Evolutionary conservation across 2,113 vertebrate species (phyloP).

Genomic region (Notechis scutatus): DNA sequence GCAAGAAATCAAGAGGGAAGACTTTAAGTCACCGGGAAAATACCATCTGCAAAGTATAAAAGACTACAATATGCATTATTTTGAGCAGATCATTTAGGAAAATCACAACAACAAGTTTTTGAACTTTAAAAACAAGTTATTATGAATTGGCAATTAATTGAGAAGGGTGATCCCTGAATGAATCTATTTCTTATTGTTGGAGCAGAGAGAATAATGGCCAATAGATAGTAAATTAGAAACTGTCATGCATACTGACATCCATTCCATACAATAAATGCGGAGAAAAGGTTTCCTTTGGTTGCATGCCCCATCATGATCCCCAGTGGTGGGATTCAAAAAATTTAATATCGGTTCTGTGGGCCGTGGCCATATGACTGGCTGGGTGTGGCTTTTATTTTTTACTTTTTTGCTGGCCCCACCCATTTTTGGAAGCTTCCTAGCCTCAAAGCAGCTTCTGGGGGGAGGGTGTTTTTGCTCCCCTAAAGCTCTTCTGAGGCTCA

Average conservation of each 20-base stretch:
- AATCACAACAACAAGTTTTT: neutral
- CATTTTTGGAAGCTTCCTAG: too few species aligned
- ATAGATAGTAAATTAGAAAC: neutral
- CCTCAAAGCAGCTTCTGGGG: too few species aligned
- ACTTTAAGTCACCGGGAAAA: neutral
- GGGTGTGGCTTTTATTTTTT: too few species aligned
- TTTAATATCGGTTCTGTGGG: too few species aligned
- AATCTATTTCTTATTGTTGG: neutral
- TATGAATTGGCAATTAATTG: neutral
- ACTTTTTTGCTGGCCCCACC: too few species aligned
- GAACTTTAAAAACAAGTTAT: neutral
- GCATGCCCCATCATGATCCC: neutral
- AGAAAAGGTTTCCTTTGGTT: neutral
- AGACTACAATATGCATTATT: neutral
- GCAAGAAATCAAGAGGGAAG: neutral
- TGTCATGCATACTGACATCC: neutral
- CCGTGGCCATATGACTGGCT: too few species aligned
- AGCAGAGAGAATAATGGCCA: neutral
- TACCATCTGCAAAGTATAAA: neutral
- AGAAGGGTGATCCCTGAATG: neutral
- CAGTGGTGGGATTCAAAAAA: too few species aligned
- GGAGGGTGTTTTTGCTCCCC: too few species aligned
- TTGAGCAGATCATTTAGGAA: neutral
- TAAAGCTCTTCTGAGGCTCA: too few species aligned
- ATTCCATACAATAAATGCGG: neutral